A percentile compares a stretch with the other conserved stretches of the same genome.
Evolutionary conservation across 2,888 invertebrate genomes (phyloP).

Genomic region (Hetaerina titia): DNA sequence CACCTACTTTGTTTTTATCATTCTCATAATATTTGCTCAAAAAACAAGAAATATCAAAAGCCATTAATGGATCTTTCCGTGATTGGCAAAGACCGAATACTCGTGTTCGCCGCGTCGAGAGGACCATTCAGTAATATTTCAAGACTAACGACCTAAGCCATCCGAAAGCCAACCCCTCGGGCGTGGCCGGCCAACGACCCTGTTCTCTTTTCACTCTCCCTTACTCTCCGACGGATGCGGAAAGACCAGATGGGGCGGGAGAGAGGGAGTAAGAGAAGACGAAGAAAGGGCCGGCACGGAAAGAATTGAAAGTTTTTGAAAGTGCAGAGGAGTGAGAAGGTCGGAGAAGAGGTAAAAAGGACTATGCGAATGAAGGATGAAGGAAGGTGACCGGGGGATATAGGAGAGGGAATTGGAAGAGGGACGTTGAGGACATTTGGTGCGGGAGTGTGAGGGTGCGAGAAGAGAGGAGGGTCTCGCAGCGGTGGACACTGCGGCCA

Average conservation of each 20-base stretch:
- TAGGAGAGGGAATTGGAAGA: neutral
- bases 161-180: neutral
- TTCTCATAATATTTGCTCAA: neutral
- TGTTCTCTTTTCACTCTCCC: neutral
- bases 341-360: neutral
- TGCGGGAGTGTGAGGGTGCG: neutral
- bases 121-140: neutral
- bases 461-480: neutral
- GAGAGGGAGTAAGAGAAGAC: neutral
- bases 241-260: no score
- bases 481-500: neutral
- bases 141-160: constrained; percentile 1
- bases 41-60: neutral
- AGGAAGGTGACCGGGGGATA: neutral
- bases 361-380: neutral
- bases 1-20: neutral
- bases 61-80: neutral
- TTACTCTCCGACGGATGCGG: neutral
- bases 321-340: neutral
- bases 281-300: neutral
- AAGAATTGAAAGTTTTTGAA: constrained; percentile 19
- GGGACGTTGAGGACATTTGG: neutral
- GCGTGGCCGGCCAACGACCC: constrained; percentile 28
- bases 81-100: neutral
- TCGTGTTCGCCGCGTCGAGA: neutral